Base-by-base conservation (phyloP, 2,888 invertebrate genomes). In the Pyralis farinalis region DNA sequence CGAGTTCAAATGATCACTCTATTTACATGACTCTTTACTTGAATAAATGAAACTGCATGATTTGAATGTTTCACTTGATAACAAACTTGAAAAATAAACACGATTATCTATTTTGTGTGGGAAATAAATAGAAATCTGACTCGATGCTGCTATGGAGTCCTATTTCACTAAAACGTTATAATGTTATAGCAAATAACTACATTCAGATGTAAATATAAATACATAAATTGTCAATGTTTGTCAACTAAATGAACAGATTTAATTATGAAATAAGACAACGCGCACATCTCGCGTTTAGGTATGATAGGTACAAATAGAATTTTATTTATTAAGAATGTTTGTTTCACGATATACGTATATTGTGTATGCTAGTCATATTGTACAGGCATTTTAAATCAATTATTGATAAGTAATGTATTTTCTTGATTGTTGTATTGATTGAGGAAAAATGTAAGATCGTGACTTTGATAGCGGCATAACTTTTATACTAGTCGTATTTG, bases 291-390 rank as follows among this genome's bases (percentile, higher is more conserved):
- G 12, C 12, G 57, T 63, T 62, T 73, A 66, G 61, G 53, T 63
- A 56, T 58, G 52, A 69, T 82, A 79, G 73, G 69, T 80, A 81
- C 71, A 78, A 78, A 79, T 81, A 83, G 75, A 65, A 53, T 75
- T 77, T 71, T 76, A 69, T 73, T 44, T 70, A 68, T 53, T 51
- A 66, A 66, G 61, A 53, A 61, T 51, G 58, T 65, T 72, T 60
- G 65, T 72, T 78, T 75, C 58, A 60, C 53, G 52, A 65, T 70
- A 69, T 67, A 53, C 63, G 70, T 77, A 76, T 69, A 63, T 61
- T 74, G 76, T 81, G 74, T 84, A 81, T 72, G 76, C 82, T 86
- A 87, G 82, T 78, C 75, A 71, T 80, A 76, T 67, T 86, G 86
- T 87, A 86, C 86, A 87, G 82, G 70, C 59, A 72, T 73, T 77